These are phyloP conservation scores for Drosophila prosaltans DNA, from an alignment of 1,140 invertebrate species.

Conservation along the genomic window DNA sequence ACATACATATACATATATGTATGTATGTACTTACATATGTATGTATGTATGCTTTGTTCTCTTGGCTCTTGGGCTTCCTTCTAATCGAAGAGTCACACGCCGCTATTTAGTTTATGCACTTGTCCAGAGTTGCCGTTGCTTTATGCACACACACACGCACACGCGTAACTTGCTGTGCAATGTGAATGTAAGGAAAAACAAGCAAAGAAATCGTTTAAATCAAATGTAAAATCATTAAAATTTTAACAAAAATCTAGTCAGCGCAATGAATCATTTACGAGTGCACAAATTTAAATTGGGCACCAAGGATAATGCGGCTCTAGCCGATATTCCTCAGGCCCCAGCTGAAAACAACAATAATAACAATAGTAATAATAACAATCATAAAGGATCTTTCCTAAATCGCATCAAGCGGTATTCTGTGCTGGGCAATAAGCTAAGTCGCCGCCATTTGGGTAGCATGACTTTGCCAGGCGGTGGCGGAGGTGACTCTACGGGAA, in stretches of 20 bases:
- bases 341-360: constrained; percentile 38
- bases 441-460: constrained; percentile 63
- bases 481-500: not conserved
- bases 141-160: not conserved
- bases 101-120: constrained; percentile 6
- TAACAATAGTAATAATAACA: constrained; percentile 34
- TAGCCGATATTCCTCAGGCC: constrained; percentile 45
- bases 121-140: not conserved
- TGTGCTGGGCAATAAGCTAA: constrained; percentile 68
- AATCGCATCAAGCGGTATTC: constrained; percentile 80
- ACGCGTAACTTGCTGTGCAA: not conserved
- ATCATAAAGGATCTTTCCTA: constrained; percentile 47
- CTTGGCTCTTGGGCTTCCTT: not conserved
- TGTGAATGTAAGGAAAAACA: not conserved
- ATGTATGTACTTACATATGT: no score
- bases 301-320: constrained; percentile 58
- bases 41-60: constrained; percentile 17
- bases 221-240: constrained; percentile 4
- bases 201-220: constrained; percentile 9
- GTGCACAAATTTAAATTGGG: constrained; percentile 75
- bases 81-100: not conserved
- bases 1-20: no score
- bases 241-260: constrained; percentile 5
- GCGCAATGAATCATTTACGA: constrained; percentile 77
- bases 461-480: constrained; percentile 35